Evolutionary conservation across 2,888 invertebrate species (phyloP), one percentile per base, ranked within the genome.

Genomic region (Elgonia sp.): DNA sequence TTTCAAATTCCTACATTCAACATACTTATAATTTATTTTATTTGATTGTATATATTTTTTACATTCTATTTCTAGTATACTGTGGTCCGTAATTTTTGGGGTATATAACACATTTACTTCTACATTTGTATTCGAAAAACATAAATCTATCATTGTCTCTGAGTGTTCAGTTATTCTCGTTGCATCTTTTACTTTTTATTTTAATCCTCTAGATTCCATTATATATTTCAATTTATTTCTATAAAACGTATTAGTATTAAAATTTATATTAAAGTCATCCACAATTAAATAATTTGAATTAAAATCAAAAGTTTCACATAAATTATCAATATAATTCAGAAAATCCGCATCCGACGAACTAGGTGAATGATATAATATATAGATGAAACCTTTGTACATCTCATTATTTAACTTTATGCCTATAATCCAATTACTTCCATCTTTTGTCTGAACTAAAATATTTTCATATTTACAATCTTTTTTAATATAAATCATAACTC

Each of bases 251-350:
- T 20, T 21, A 39, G 10, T 4, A 63, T 63, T 39, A 39, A 63
- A 39, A 63, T 63, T n/a, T 37, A 62, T 62, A 62, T 62, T 62
- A 62, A 62, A 62, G 18, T 62, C 62, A 29, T 21, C 62, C 14
- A 62, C 21, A n/a, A 62, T 62, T 10, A 63, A 16, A 39, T 37
- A 37, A 14, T 63, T 63, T 12, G 40, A 65, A 39, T 40, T 65
- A 40, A 65, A 42, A 42, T n/a, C n/a, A n/a, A n/a, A n/a, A n/a
- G n/a, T n/a, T n/a, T n/a, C n/a, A n/a, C n/a, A n/a, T n/a, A n/a
- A n/a, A n/a, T n/a, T n/a, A n/a, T n/a, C n/a, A n/a, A n/a, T n/a
- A n/a, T n/a, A n/a, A n/a, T n/a, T n/a, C n/a, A n/a, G n/a, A n/a
- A n/a, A n/a, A n/a, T n/a, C n/a, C n/a, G n/a, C n/a, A n/a, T n/a